A percentile compares a stretch with the other conserved stretches of the same genome.
Evolutionary conservation across 1,140 invertebrate species (phyloP).

Genomic region (Drosophila saltans): DNA sequence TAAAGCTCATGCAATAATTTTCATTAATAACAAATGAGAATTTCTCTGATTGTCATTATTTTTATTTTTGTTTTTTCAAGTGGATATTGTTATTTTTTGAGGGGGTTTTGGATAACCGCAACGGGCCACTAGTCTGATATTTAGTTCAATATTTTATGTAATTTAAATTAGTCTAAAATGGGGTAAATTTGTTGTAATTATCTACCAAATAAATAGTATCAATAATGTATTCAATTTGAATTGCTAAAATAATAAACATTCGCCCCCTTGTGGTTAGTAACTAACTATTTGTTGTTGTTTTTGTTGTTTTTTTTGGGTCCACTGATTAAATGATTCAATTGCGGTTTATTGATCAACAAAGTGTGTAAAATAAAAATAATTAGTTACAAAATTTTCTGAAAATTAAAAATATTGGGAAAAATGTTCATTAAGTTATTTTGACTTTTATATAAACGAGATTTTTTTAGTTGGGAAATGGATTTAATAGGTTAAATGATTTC

Average conservation of each 20-base stretch:
- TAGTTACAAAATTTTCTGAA: neutral
- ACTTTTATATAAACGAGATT: too few species aligned
- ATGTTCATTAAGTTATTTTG: too few species aligned
- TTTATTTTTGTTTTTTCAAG: neutral
- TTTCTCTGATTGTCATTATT: conserved; percentile 15
- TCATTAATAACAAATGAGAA: conserved; percentile 25
- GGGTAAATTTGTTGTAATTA: conserved; percentile 53
- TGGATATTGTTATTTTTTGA: neutral
- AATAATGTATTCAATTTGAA: conserved; percentile 75
- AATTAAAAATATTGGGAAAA: too few species aligned
- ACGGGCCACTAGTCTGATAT: conserved; percentile 47
- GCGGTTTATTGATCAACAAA: conserved; percentile 36
- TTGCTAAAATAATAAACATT: conserved; percentile 78
- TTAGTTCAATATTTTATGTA: conserved; percentile 44
- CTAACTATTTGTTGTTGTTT: neutral
- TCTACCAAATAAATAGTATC: conserved; percentile 61
- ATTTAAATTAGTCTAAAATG: conserved; percentile 52
- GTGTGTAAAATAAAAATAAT: neutral
- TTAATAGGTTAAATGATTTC: too few species aligned
- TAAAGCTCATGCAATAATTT: conserved; percentile 10
- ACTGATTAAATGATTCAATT: conserved; percentile 68
- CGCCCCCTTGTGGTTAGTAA: conserved; percentile 56
- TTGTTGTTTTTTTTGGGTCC: conserved; percentile 47
- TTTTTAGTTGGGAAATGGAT: too few species aligned
- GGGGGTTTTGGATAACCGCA: conserved; percentile 20